phyloP scores from a whole-genome alignment of 37 sponge, comb jelly and placozoan species.

The Crambe crambe region DNA sequence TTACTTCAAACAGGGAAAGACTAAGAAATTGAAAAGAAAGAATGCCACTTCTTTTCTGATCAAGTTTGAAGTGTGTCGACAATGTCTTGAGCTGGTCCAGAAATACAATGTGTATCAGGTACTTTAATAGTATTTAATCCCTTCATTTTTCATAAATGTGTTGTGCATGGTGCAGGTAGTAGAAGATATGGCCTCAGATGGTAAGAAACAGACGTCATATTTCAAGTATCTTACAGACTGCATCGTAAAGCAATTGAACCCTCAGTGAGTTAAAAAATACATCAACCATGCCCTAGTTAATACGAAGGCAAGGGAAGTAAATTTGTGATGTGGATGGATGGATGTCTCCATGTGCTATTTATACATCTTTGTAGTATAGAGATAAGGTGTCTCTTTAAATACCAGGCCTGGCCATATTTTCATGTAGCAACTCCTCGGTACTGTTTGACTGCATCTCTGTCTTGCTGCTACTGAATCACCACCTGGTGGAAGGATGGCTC shows the following conservation, averaged over 20 bases:
- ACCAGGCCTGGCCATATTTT: no score
- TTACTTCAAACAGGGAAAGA: background rate
- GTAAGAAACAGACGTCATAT: conserved; percentile 3
- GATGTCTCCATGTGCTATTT: background rate
- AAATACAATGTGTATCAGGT: conserved; percentile 36
- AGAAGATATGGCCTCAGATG: conserved; percentile 24
- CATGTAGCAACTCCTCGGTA: no score
- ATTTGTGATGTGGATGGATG: background rate
- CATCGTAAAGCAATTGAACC: background rate
- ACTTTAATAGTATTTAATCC: no score
- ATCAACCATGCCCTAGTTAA: no score
- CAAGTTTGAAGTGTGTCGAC: background rate
- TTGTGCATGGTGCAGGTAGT: conserved; percentile 15
- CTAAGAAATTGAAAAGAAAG: background rate
- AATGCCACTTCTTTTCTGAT: no score
- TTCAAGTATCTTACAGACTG: background rate
- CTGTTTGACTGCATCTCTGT: conserved; percentile 19
- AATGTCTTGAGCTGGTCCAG: conserved; percentile 26
- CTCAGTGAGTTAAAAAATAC: no score
- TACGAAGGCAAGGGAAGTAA: no score
- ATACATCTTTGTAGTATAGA: no score
- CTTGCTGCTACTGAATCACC: conserved; percentile 28
- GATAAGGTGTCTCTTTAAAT: no score
- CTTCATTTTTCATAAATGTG: no score
- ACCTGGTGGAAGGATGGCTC: conserved; percentile 38